phyloP scores from a whole-genome alignment of 2,113 vertebrate genomes.

The Rhineura floridana region DNA sequence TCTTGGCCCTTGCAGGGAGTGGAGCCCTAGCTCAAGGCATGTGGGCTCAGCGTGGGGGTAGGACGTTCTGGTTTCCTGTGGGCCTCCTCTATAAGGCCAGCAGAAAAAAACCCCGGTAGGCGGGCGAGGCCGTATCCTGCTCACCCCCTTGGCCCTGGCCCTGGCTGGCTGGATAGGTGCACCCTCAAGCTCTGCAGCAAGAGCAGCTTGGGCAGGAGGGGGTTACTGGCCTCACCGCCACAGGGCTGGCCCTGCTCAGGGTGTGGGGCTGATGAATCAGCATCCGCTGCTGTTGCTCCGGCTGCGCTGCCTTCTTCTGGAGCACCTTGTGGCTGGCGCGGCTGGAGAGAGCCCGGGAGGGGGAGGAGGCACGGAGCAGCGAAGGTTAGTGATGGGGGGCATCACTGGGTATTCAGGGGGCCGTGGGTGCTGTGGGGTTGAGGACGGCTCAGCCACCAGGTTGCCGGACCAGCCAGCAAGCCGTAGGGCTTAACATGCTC shows the following conservation, averaged over 20 bases:
- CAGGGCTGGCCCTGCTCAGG: background rate
- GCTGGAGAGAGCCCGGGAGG: background rate
- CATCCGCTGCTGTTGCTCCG: background rate
- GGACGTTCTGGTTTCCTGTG: background rate
- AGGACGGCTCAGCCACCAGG: too few species aligned
- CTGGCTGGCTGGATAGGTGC: rapidly evolving
- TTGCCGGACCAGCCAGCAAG: too few species aligned
- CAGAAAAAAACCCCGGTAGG: background rate
- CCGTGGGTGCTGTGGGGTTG: too few species aligned
- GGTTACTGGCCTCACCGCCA: background rate
- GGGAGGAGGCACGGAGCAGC: background rate
- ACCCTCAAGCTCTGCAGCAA: background rate
- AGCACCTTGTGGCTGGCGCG: background rate
- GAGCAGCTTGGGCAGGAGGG: background rate
- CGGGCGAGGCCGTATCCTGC: too few species aligned
- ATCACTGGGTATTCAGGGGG: too few species aligned
- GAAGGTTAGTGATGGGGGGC: background rate
- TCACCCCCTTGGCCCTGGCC: too few species aligned
- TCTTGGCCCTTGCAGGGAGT: background rate
- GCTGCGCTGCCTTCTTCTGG: too few species aligned
- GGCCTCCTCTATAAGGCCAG: background rate
- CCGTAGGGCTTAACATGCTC: too few species aligned
- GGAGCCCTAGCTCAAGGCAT: background rate
- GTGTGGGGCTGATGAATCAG: background rate
- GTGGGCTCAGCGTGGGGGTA: too few species aligned